A percentile compares a stretch with the other conserved stretches of the same genome.
These are phyloP conservation scores for Xestia xanthographa DNA, from an alignment of 2,888 invertebrate species.

Conservation along the genomic window DNA sequence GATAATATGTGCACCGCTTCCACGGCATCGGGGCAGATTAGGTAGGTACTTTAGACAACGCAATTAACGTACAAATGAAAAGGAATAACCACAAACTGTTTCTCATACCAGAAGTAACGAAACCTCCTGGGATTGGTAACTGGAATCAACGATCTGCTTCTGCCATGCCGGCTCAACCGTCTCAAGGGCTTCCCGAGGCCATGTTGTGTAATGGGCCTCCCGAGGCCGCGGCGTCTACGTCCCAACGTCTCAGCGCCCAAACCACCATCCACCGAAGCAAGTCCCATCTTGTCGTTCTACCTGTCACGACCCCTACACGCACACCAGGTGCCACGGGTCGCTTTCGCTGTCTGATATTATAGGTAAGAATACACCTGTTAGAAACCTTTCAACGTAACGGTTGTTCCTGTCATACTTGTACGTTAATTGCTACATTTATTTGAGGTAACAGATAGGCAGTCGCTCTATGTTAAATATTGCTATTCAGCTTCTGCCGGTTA, in stretches of 20 bases:
- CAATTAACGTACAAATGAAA: not conserved
- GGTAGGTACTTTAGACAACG: not conserved
- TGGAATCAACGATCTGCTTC: not conserved
- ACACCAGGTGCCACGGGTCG: not conserved
- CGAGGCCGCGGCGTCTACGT: not conserved
- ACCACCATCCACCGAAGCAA: not conserved
- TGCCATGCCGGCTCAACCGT: not conserved
- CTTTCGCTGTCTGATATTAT: not conserved
- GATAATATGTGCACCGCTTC: not conserved
- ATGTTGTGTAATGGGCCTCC: not conserved
- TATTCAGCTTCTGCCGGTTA: not conserved
- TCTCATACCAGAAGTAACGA: slow-evolving; percentile 29
- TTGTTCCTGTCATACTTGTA: not conserved
- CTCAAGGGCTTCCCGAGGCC: not conserved
- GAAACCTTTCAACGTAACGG: not conserved
- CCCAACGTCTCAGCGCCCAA: not conserved
- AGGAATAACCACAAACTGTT: slow-evolving; percentile 35
- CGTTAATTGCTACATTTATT: slow-evolving; percentile 1
- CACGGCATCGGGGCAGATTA: not conserved
- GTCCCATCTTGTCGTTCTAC: not conserved
- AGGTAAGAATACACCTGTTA: slow-evolving; percentile 10
- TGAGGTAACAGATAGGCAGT: not conserved
- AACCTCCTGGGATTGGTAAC: not conserved
- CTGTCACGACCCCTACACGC: not conserved
- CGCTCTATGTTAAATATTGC: not conserved